Percentiles rank a stretch among this genome's conserved stretches.
phyloP scores from a whole-genome alignment of 2,888 invertebrate genomes.

The Isoperla grammatica region DNA sequence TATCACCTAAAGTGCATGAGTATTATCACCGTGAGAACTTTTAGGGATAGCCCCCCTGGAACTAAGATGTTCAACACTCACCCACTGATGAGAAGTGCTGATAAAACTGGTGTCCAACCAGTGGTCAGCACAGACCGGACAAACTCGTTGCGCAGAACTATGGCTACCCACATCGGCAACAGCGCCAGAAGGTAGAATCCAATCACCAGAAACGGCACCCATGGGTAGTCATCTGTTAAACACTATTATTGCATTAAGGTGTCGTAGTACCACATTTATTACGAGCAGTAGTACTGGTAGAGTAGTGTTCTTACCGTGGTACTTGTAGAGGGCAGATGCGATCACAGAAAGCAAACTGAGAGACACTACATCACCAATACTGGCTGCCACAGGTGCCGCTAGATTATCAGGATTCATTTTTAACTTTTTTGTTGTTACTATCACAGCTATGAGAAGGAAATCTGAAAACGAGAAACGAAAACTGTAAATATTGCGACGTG shows the following conservation, averaged over 20 bases:
- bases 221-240: conserved; percentile 56
- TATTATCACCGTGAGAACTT: no score
- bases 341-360: conserved; percentile 78
- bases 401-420: conserved; percentile 95
- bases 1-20: no score
- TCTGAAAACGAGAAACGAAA: conserved; percentile 55
- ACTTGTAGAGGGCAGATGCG: conserved; percentile 66
- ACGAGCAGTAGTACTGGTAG: background rate
- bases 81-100: conserved; percentile 94
- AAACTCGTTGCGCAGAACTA: conserved; percentile 80
- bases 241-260: no score
- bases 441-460: conserved; percentile 85
- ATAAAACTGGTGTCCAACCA: conserved; percentile 93
- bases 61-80: no score
- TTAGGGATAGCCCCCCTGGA: no score
- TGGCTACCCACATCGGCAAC: conserved; percentile 79
- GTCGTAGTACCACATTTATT: no score
- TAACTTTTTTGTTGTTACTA: conserved; percentile 74
- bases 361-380: conserved; percentile 88
- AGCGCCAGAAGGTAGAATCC: conserved; percentile 60
- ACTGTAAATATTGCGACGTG: conserved; percentile 1
- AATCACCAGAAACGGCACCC: conserved; percentile 72
- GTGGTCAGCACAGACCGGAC: conserved; percentile 79
- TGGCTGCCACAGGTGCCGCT: conserved; percentile 93
- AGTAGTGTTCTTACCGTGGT: conserved; percentile 54